These are phyloP conservation scores for Donacobius atricapilla DNA, from an alignment of 2,113 vertebrate genomes.

Conservation along the genomic window DNA sequence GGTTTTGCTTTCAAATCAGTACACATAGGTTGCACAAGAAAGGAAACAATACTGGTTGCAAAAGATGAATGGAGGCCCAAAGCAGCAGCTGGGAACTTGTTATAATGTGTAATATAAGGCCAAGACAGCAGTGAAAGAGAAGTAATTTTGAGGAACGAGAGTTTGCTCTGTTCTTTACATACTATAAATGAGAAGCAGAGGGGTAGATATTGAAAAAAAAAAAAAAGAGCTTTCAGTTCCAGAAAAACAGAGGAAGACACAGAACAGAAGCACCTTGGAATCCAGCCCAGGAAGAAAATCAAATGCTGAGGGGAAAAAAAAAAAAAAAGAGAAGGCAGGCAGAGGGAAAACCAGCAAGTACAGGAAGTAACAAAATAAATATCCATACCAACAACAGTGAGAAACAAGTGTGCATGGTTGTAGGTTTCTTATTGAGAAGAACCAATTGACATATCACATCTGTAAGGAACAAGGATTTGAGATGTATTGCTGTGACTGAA, in stretches of 20 bases:
- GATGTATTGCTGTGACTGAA: background rate
- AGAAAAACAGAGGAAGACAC: background rate
- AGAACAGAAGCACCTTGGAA: background rate
- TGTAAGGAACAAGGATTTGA: background rate
- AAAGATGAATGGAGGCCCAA: background rate
- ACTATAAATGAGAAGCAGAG: background rate
- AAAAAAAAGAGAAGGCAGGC: background rate
- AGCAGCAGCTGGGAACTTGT: background rate
- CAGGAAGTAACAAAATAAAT: background rate
- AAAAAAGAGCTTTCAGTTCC: background rate
- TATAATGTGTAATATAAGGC: background rate
- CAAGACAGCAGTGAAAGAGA: background rate
- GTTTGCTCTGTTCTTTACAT: background rate
- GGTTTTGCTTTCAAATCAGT: too few species aligned
- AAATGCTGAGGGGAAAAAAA: background rate
- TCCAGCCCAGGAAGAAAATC: background rate
- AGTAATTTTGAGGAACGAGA: background rate
- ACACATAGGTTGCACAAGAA: background rate
- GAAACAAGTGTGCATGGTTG: background rate
- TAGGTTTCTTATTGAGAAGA: background rate
- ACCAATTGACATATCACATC: background rate
- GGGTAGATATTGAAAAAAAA: too few species aligned
- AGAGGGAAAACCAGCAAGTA: background rate
- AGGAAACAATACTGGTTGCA: background rate
- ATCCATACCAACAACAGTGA: background rate